Conservation (phyloP, 2,888 invertebrate species). For the Capitulum mitella region DNA sequence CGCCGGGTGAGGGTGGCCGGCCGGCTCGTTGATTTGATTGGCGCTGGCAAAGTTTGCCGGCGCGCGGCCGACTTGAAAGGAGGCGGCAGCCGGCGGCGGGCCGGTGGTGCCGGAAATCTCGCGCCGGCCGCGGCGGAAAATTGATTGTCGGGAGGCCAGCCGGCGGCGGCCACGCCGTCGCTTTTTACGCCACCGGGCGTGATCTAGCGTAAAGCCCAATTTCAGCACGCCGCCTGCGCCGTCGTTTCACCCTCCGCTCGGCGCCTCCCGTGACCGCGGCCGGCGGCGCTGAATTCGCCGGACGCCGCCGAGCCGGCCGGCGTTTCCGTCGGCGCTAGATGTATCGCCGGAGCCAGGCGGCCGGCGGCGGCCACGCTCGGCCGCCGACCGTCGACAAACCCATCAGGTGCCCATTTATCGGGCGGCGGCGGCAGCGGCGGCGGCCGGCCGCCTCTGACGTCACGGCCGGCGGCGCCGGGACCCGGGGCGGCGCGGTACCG, state of each 20-base stretch:
- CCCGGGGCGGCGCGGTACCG: neutral
- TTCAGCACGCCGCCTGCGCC: too few species aligned
- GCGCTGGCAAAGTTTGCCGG: neutral
- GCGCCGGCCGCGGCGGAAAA: neutral
- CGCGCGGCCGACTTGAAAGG: neutral
- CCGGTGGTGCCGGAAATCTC: neutral
- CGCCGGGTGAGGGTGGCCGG: slow-evolving; percentile 3
- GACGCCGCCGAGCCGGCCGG: neutral
- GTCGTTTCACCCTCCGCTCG: too few species aligned
- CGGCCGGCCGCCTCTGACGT: neutral
- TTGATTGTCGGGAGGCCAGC: neutral
- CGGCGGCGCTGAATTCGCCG: neutral
- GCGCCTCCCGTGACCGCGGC: too few species aligned
- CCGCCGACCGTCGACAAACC: neutral
- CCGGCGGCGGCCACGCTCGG: neutral
- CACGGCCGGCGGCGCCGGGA: too few species aligned
- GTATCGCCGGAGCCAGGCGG: too few species aligned
- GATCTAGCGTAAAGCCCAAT: neutral
- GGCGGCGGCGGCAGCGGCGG: neutral
- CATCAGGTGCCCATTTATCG: neutral
- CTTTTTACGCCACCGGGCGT: neutral
- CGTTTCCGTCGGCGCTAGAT: neutral
- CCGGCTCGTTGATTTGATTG: neutral
- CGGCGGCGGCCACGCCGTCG: neutral
- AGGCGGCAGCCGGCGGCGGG: too few species aligned